Percentiles rank a stretch among this genome's conserved stretches.
These are phyloP conservation scores for Noctuana brunneofusca DNA, from an alignment of 2,888 invertebrate species.

Conservation along the genomic window DNA sequence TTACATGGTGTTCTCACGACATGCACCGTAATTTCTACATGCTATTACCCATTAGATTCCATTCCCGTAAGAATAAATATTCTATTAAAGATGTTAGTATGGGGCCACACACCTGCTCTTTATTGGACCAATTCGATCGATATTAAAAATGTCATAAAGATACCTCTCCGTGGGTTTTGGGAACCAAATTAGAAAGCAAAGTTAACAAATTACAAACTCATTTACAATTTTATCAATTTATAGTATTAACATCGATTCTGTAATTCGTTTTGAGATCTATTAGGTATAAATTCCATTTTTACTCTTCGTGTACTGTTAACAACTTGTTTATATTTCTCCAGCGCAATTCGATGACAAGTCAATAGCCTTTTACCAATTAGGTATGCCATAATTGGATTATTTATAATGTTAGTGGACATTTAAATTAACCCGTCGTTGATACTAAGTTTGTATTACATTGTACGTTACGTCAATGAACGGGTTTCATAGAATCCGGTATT, in stretches of 20 bases:
- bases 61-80: constrained; percentile 16
- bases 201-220: constrained; percentile 29
- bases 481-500: constrained; percentile 49
- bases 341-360: constrained; percentile 26
- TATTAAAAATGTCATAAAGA: constrained; percentile 33
- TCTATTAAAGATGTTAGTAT: constrained; percentile 6
- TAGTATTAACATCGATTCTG: neutral
- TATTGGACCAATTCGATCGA: constrained; percentile 34
- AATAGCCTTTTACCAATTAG: constrained; percentile 29
- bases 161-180: constrained; percentile 23
- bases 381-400: constrained; percentile 32
- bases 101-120: constrained; percentile 27
- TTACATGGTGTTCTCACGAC: constrained; percentile 21
- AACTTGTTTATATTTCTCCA: constrained; percentile 23
- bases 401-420: constrained; percentile 30
- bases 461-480: constrained; percentile 41
- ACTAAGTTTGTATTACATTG: constrained; percentile 37
- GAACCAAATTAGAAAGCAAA: constrained; percentile 25
- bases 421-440: constrained; percentile 30
- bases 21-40: neutral
- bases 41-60: constrained; percentile 9
- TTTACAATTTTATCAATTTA: constrained; percentile 32
- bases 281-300: constrained; percentile 18
- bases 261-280: constrained; percentile 21
- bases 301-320: constrained; percentile 9